phyloP scores from a whole-genome alignment of 2,888 invertebrate species.

The Chloromyia formosa region DNA sequence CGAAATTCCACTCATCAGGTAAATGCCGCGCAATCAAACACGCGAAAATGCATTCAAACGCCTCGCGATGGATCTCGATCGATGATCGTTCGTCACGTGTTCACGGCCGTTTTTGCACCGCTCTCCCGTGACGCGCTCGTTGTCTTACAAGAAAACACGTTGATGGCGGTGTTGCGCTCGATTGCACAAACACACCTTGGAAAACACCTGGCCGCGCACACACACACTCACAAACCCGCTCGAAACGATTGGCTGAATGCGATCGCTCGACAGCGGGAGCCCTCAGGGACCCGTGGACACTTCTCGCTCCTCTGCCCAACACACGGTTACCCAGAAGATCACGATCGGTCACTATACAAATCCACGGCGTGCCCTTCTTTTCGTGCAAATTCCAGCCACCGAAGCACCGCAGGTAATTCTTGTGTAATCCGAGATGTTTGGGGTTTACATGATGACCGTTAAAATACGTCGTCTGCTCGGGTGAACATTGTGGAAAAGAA shows the following conservation, averaged over 20 bases:
- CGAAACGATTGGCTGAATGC: not conserved
- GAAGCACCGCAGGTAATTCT: too few species aligned
- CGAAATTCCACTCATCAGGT: too few species aligned
- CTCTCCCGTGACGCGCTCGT: conserved; percentile 11
- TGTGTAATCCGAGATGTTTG: too few species aligned
- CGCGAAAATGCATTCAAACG: too few species aligned
- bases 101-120: conserved; percentile 12
- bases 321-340: conserved; percentile 18
- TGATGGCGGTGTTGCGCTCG: too few species aligned
- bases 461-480: too few species aligned
- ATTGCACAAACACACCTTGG: conserved; percentile 17
- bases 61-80: not conserved
- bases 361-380: conserved; percentile 3
- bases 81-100: too few species aligned
- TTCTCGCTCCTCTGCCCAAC: not conserved
- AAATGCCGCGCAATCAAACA: too few species aligned
- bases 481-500: too few species aligned
- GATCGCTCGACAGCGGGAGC: not conserved
- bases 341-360: not conserved
- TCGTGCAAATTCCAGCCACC: not conserved
- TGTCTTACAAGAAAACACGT: not conserved
- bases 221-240: not conserved
- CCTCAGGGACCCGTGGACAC: not conserved
- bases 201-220: conserved; percentile 27
- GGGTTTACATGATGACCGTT: conserved; percentile 23